Percentiles rank a stretch among this genome's conserved stretches.
Evolutionary conservation across 2,888 invertebrate genomes (phyloP).

Genomic region (Ichneumoninae sp.): DNA sequence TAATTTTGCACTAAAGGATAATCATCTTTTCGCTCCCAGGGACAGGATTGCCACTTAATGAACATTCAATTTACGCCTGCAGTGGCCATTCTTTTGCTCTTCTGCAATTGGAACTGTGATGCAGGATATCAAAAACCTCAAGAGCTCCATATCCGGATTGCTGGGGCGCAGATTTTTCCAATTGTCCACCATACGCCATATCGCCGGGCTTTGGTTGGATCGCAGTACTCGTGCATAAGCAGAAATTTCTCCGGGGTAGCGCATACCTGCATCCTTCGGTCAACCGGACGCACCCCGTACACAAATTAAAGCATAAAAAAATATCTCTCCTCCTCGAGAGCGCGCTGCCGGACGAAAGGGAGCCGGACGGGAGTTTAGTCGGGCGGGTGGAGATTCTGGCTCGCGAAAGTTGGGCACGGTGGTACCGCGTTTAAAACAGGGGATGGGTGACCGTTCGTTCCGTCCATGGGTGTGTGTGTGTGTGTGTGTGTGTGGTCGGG

Average conservation of each 20-base stretch:
- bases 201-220: neutral
- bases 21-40: no score
- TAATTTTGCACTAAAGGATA: no score
- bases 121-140: no score
- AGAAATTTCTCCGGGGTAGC: neutral
- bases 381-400: constrained; percentile 39
- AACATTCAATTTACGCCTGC: no score
- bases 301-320: constrained; percentile 78
- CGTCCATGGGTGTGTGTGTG: neutral
- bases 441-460: constrained; percentile 42
- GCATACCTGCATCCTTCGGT: constrained; percentile 67
- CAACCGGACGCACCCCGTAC: constrained; percentile 75
- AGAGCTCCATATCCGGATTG: neutral
- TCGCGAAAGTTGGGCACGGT: constrained; percentile 18
- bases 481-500: neutral
- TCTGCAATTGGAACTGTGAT: no score
- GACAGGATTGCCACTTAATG: no score
- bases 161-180: neutral
- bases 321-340: constrained; percentile 54
- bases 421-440: constrained; percentile 21
- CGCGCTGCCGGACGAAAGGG: constrained; percentile 50
- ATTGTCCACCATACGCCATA: neutral
- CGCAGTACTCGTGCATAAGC: neutral
- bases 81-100: no score
- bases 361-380: constrained; percentile 45